Evolutionary conservation across 2,797 vertebrate genomes (phyloP).

Genomic region (Aphelocoma californica): DNA sequence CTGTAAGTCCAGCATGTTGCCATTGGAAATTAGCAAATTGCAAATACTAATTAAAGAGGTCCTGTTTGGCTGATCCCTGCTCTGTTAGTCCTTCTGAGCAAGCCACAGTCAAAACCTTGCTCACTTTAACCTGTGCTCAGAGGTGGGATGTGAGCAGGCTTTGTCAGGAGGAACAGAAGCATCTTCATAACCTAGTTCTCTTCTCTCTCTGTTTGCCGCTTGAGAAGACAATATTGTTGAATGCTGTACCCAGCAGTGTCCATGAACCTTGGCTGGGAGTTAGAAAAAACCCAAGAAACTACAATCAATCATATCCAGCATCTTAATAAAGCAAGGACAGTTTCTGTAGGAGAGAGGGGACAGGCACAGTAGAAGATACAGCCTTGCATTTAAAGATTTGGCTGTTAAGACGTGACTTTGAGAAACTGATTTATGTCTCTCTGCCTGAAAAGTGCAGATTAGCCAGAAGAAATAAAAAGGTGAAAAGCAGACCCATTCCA

Average conservation of each 20-base stretch:
- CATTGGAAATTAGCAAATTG: neutral
- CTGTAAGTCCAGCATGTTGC: neutral
- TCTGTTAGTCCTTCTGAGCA: neutral
- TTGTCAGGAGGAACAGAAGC: neutral
- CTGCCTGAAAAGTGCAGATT: neutral
- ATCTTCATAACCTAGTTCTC: neutral
- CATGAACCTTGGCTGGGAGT: neutral
- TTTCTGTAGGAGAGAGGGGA: neutral
- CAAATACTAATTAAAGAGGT: neutral
- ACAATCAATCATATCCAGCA: neutral
- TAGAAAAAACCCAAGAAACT: neutral
- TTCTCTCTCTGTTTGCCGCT: neutral
- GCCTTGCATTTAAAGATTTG: neutral
- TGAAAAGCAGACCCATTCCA: neutral
- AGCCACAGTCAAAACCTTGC: neutral
- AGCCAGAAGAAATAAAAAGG: neutral
- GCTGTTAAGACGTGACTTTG: neutral
- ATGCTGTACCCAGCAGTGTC: neutral
- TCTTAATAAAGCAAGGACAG: neutral
- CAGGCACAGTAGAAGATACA: fast-evolving
- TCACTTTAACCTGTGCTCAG: neutral
- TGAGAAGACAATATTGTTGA: neutral
- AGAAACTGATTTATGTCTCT: neutral
- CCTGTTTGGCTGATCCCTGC: neutral
- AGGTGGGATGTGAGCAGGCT: neutral